These are phyloP conservation scores for Brachionus asplanchnoidis DNA, from an alignment of 1,140 invertebrate genomes.

Conservation along the genomic window DNA sequence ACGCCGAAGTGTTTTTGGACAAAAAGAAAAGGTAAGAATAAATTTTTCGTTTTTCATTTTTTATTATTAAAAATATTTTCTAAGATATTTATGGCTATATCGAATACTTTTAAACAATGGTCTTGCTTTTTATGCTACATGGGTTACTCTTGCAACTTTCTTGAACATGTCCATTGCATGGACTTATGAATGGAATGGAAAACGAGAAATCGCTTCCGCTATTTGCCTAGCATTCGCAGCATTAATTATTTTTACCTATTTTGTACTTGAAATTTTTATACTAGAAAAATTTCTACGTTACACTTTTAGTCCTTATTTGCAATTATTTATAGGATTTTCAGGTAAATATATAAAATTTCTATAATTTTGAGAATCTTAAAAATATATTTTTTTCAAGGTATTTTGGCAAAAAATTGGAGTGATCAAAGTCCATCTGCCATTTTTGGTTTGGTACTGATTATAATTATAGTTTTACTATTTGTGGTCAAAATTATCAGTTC, in stretches of 20 bases:
- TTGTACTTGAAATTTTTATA: conserved; percentile 46
- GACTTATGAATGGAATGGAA: conserved; percentile 43
- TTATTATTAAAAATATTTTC: background rate
- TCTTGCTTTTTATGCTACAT: conserved; percentile 51
- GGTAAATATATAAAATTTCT: conserved; percentile 43
- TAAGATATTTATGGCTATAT: conserved; percentile 47
- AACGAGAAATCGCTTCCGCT: conserved; percentile 30
- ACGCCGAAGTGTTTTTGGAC: background rate
- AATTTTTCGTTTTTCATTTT: background rate
- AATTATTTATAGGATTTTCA: conserved; percentile 47
- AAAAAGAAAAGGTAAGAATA: background rate
- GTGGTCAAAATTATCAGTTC: background rate
- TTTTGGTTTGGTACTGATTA: background rate
- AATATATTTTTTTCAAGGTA: background rate
- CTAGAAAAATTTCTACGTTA: conserved; percentile 49
- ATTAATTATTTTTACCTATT: conserved; percentile 45
- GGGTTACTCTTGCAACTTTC: conserved; percentile 50
- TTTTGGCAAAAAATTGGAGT: conserved; percentile 14
- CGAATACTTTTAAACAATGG: conserved; percentile 51
- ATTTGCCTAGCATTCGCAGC: background rate
- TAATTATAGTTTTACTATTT: background rate
- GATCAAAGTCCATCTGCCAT: conserved; percentile 6
- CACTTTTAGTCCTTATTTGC: conserved; percentile 49
- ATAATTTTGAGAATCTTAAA: too few species aligned
- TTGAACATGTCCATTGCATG: conserved; percentile 49